Conservation (phyloP, 1,140 invertebrate genomes). For the Drosophila nannoptera region DNA sequence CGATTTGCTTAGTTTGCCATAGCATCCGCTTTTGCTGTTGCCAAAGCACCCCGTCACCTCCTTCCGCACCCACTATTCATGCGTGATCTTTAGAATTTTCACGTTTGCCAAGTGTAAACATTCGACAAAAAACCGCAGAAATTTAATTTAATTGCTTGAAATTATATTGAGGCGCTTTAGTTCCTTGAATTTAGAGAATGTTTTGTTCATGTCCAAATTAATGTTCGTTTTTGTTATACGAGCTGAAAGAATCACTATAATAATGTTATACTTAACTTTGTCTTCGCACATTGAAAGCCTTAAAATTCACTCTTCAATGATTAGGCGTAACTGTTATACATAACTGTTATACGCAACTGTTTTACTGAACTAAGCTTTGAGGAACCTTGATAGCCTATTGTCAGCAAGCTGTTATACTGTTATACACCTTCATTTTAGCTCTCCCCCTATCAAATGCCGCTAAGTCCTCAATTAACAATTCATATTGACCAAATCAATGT, state of each 20-base stretch:
- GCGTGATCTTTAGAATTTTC: neutral
- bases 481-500: neutral
- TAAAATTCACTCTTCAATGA: no score
- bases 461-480: no score
- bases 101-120: slow-evolving; percentile 57
- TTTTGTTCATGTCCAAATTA: neutral
- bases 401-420: neutral
- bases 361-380: no score
- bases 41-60: slow-evolving; percentile 13
- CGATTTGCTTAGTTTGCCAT: slow-evolving; percentile 68
- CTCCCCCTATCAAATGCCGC: no score
- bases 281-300: no score
- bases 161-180: slow-evolving; percentile 38
- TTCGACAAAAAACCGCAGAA: slow-evolving; percentile 52
- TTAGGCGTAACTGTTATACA: no score
- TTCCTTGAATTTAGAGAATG: neutral
- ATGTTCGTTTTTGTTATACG: neutral
- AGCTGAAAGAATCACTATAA: no score
- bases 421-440: neutral
- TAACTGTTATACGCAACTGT: no score
- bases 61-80: slow-evolving; percentile 10
- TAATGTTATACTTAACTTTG: no score
- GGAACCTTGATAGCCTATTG: neutral
- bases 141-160: slow-evolving; percentile 63
- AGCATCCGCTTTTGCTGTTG: slow-evolving; percentile 33